phyloP scores from a whole-genome alignment of 2,113 vertebrate species.

The Noctilio leporinus region DNA sequence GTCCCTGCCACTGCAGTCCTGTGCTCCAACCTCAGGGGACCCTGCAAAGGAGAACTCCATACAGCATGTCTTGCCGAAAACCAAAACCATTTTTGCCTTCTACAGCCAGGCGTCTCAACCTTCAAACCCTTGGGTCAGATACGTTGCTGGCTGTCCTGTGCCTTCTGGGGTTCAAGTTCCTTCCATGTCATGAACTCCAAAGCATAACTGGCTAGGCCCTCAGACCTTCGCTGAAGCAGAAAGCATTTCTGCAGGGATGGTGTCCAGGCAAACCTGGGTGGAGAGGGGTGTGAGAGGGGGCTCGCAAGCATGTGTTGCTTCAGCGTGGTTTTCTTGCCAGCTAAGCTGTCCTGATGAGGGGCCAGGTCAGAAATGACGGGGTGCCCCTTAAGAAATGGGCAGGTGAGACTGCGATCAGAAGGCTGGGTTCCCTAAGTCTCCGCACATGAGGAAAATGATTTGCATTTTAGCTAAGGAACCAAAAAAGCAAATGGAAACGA shows the following conservation, averaged over 20 bases:
- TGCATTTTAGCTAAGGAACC: not conserved
- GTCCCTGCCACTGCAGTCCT: not conserved
- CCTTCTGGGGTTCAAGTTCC: not conserved
- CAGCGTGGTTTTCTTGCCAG: not conserved
- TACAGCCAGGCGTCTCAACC: not conserved
- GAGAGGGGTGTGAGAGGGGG: not conserved
- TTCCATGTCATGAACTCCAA: not conserved
- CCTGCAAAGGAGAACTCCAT: not conserved
- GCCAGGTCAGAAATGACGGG: not conserved
- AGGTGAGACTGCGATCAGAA: not conserved
- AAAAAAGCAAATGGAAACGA: constrained; percentile 9
- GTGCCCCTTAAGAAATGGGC: not conserved
- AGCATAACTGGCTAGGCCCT: not conserved
- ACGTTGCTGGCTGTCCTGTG: not conserved
- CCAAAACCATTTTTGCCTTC: not conserved
- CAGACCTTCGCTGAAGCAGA: not conserved
- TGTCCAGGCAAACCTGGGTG: not conserved
- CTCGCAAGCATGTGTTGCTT: not conserved
- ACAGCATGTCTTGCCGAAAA: not conserved
- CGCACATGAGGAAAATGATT: not conserved
- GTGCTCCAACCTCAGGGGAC: not conserved
- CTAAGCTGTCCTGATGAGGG: not conserved
- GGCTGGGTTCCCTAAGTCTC: not conserved
- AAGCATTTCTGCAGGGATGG: not conserved
- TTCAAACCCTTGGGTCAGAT: not conserved